Evolutionary conservation across 2,797 vertebrate species (phyloP), one percentile per base, ranked within the genome.

Genomic region (Danio choprae): DNA sequence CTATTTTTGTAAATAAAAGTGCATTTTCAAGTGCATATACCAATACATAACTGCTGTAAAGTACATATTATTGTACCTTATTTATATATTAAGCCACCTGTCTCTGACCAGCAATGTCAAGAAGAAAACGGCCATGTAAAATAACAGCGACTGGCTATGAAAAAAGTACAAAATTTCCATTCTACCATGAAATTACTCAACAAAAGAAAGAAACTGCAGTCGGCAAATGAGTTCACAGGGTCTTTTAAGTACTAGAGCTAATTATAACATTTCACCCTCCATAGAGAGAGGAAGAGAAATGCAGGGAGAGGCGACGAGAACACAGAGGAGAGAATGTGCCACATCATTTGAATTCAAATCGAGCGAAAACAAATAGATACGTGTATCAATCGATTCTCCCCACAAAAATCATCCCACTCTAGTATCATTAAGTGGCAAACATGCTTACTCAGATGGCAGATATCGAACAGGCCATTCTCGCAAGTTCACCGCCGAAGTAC

Each of bases 291-390:
- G 58, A 59, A 13, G 16, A 50, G 18, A 40, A 22, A 60, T 18
- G 48, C 36, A 29, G 11, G 64, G 13, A 13, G 79, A 70, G 74
- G 22, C n/a, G 40, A 62, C 18, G 20, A 58, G 56, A 50, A 63
- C 53, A 38, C 58, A 58, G 38, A 59, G 20, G 60, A 13, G 58
- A 72, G 41, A 41, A 74, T 62, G 81, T 71, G 72, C 80, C 81
- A 81, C 83, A 79, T 81, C 69, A 83, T 83, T 80, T 84, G 74
- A 81, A 82, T 79, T 77, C 75, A 77, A 85, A 84, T 82, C 18
- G 38, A 58, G 78, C 40, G 46, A 76, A 75, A 73, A 81, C 55
- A 84, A 84, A 74, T 51, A 81, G 72, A 78, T 55, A 44, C 3
- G 29, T 73, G 36, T 78, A 73, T 72, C 60, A 74, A 78, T 82